A percentile compares a stretch with the other conserved stretches of the same genome.
phyloP scores from a whole-genome alignment of 2,797 vertebrate species.

The Decapterus maruadsi region DNA sequence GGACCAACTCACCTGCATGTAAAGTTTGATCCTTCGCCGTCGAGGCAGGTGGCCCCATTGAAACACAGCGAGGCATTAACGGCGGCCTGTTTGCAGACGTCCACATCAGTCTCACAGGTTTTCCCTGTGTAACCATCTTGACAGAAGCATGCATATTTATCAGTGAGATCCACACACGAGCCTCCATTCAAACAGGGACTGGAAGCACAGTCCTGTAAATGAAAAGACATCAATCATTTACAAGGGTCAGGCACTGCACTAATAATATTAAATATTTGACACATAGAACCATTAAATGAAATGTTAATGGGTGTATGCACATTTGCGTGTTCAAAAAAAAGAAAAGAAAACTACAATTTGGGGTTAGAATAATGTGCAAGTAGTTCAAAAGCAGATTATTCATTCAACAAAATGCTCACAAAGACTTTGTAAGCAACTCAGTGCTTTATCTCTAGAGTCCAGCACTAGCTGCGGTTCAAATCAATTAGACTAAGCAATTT shows the following conservation, averaged over 20 bases:
- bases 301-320: too few relatives aligned
- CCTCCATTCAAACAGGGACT: conserved; percentile 84
- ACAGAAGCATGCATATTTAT: conserved; percentile 86
- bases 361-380: conserved; percentile 77
- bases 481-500: conserved; percentile 84
- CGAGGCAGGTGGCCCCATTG: conserved; percentile 85
- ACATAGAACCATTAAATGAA: neutral
- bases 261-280: neutral
- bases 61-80: conserved; percentile 80
- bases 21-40: conserved; percentile 84
- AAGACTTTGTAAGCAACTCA: conserved; percentile 73
- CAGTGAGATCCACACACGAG: conserved; percentile 85
- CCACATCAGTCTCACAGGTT: conserved; percentile 83
- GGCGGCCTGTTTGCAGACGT: conserved; percentile 76
- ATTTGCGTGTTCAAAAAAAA: neutral
- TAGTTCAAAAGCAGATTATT: conserved; percentile 72
- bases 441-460: conserved; percentile 77
- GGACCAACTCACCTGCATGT: conserved; percentile 87
- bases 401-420: conserved; percentile 64
- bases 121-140: conserved; percentile 80
- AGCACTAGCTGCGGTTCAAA: conserved; percentile 77
- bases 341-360: conserved; percentile 1
- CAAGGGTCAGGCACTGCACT: neutral
- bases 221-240: conserved; percentile 34
- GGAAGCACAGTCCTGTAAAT: conserved; percentile 85